phyloP scores from a whole-genome alignment of 2,113 vertebrate species.

The Seriola rivoliana region DNA sequence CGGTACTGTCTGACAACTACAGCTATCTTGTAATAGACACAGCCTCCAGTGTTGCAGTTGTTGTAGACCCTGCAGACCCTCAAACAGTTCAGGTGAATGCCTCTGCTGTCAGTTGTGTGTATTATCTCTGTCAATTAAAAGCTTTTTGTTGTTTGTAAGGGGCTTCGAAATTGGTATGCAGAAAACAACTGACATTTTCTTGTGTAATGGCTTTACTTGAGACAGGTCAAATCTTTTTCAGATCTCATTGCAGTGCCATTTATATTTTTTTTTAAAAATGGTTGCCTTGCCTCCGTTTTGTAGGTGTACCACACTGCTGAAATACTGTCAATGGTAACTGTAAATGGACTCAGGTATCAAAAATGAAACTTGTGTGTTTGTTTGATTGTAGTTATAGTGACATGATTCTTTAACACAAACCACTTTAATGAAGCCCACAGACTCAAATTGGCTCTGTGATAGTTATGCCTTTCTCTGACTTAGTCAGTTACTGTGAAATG shows the following conservation, averaged over 20 bases:
- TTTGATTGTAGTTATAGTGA: not conserved
- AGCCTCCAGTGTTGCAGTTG: slow-evolving; percentile 86
- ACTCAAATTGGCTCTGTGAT: not conserved
- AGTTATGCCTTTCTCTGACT: not conserved
- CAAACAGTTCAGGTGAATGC: slow-evolving; percentile 90
- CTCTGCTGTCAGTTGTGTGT: not conserved
- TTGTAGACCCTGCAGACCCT: slow-evolving; percentile 94
- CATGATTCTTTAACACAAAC: not conserved
- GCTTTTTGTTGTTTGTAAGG: not conserved
- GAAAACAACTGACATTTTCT: not conserved
- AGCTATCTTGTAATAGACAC: slow-evolving; percentile 96
- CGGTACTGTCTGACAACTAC: slow-evolving; percentile 96
- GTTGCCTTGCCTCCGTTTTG: not conserved
- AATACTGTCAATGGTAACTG: no score
- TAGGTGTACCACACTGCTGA: not conserved
- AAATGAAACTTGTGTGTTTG: no score
- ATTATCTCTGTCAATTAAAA: not conserved
- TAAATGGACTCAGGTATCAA: no score
- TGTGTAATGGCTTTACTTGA: not conserved
- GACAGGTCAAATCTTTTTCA: not conserved
- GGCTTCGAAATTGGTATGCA: not conserved
- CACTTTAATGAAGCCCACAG: not conserved
- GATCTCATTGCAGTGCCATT: not conserved
- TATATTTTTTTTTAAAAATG: not conserved
- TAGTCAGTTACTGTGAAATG: not conserved